Base-by-base conservation (phyloP, 92 coral and sea anemone genomes). In the Ricordea florida region DNA sequence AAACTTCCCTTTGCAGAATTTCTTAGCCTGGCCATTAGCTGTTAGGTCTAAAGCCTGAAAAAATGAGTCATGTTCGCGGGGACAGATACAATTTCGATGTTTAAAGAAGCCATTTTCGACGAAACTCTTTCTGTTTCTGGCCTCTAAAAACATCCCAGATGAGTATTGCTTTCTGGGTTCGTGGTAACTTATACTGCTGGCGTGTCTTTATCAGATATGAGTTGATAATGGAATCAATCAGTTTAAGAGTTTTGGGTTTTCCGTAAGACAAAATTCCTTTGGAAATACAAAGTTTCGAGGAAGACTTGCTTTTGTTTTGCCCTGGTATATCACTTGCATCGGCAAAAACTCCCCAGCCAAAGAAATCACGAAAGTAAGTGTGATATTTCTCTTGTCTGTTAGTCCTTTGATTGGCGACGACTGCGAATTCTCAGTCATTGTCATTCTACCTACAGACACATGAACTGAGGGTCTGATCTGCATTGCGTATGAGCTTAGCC, bases 111-210 rank as follows among this genome's bases (percentile, higher is more conserved):
- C 32, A 74, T 48, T 11, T 74, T 60, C 52, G 71, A 60, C 48
- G 36, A 18, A 30, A 59, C 81, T 32, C 21, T 74, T 8, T 46
- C 29, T 3, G 72, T 74, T 38, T 60, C 72, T 74, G 72, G 42
- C 81, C 81, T 33, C 35, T 45, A 47, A 74, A 74, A 27, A 61
- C 81, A 74, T 74, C 72, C 81, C 72, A 74, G 47, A 74, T 35
- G 33, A 74, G 36, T 0, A 60, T 30, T n/a, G 72, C 62, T 38
- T 74, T 74, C 72, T 74, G 72, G 10, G 62, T 29, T 15, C 34
- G 50, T 30, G 81, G 62, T 13, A 61, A 24, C 33, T 47, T 44
- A 43, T 43, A 25, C 18, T 74, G 30, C 11, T 74, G 32, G 46
- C 47, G 71, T 61, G 10, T 74, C 72, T 8, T 28, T 27, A 57